These are phyloP conservation scores for Syngnathus acus DNA, from an alignment of 2,797 vertebrate species.

Conservation along the genomic window DNA sequence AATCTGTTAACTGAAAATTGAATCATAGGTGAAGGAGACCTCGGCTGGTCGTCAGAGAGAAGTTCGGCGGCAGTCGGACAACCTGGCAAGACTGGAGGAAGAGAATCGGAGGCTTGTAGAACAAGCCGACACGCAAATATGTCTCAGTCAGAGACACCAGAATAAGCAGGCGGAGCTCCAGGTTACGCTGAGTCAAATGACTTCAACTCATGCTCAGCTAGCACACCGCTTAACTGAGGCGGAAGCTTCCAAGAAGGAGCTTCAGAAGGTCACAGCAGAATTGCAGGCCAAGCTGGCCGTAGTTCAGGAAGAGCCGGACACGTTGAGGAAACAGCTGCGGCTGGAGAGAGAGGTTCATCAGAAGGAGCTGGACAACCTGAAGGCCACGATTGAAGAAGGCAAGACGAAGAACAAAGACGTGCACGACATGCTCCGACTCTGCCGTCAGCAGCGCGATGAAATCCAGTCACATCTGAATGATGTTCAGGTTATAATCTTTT, in stretches of 20 bases:
- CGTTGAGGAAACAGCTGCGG: conserved; percentile 76
- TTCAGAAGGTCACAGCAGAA: conserved; percentile 48
- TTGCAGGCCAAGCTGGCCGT: conserved; percentile 65
- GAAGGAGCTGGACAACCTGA: conserved; percentile 73
- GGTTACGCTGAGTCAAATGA: conserved; percentile 73
- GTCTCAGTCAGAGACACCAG: conserved; percentile 69
- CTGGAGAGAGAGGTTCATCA: conserved; percentile 82
- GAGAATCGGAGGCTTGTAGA: conserved; percentile 77
- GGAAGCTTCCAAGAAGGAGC: conserved; percentile 71
- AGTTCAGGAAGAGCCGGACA: conserved; percentile 68
- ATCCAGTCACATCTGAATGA: conserved; percentile 68
- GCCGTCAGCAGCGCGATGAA: conserved; percentile 75
- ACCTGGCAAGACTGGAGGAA: conserved; percentile 64
- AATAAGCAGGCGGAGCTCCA: conserved; percentile 75
- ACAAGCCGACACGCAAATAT: conserved; percentile 54
- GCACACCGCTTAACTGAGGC: conserved; percentile 72
- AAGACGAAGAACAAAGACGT: conserved; percentile 58
- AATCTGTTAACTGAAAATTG: background rate
- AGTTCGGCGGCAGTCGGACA: conserved; percentile 60
- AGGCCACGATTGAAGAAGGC: conserved; percentile 59
- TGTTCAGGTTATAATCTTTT: conserved; percentile 70
- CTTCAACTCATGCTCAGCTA: conserved; percentile 70
- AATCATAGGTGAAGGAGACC: conserved; percentile 57
- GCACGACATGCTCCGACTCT: conserved; percentile 70
- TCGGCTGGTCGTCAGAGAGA: conserved; percentile 71